Percentiles rank a stretch among this genome's conserved stretches.
Conservation (phyloP, 2,797 vertebrate species). For the Pseudocheirus occidentalis region DNA sequence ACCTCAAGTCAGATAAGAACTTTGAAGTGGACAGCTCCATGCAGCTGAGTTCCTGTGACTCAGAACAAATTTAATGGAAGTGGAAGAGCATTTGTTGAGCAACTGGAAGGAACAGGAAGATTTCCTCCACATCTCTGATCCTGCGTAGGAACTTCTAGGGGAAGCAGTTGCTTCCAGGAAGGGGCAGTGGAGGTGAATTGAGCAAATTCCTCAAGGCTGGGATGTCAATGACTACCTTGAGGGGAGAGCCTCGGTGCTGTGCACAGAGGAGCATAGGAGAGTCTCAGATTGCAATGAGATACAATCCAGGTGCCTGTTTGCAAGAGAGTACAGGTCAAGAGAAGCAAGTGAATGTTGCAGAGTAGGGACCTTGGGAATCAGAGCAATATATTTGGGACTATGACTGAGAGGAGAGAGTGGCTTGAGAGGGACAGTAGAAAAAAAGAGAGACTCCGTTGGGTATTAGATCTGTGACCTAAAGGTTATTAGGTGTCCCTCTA, state of each 20-base stretch:
- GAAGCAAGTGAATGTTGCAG: not conserved
- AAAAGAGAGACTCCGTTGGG: not conserved
- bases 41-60: too few species aligned
- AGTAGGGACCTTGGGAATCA: not conserved
- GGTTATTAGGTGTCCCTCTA: not conserved
- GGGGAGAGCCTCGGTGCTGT: not conserved
- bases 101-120: not conserved
- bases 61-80: not conserved
- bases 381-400: not conserved
- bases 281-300: not conserved
- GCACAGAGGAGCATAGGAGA: not conserved
- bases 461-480: too few species aligned
- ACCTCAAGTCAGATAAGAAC: too few species aligned
- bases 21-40: too few species aligned
- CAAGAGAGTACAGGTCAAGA: not conserved
- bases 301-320: not conserved
- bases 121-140: not conserved
- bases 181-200: not conserved
- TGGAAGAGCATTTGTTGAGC: not conserved
- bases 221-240: not conserved
- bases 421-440: not conserved
- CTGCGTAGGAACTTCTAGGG: not conserved
- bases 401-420: not conserved
- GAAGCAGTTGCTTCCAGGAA: not conserved
- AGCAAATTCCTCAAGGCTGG: not conserved